These are phyloP conservation scores for Dolichopus griseipennis DNA, from an alignment of 2,888 invertebrate genomes.

Conservation along the genomic window DNA sequence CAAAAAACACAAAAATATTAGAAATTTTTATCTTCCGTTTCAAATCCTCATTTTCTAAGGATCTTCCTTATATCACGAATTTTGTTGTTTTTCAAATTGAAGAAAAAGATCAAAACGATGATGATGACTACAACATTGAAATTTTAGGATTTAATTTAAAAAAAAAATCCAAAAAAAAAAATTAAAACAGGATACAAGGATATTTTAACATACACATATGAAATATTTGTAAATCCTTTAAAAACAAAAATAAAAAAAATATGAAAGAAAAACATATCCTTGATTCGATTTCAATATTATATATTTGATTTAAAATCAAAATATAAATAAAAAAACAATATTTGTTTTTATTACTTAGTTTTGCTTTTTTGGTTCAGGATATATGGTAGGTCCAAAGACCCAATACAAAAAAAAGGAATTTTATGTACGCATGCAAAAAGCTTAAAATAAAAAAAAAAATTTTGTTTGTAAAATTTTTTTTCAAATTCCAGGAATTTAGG, in stretches of 20 bases:
- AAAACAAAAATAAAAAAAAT: not conserved
- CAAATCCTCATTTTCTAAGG: not conserved
- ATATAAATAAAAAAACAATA: not conserved
- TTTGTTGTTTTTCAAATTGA: not conserved
- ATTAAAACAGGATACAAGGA: not conserved
- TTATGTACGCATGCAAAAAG: not conserved
- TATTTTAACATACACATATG: too few relatives aligned
- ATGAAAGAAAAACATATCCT: not conserved
- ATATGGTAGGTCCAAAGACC: too few relatives aligned
- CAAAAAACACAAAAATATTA: not conserved
- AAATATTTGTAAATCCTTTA: too few relatives aligned
- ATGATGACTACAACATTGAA: not conserved
- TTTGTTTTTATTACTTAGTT: too few relatives aligned
- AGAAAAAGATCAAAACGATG: not conserved
- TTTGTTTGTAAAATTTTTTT: not conserved
- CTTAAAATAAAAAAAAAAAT: not conserved
- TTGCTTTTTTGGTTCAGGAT: too few relatives aligned
- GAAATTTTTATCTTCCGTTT: not conserved
- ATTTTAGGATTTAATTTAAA: not conserved
- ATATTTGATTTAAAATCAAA: slow-evolving; percentile 3
- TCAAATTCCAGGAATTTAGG: not conserved
- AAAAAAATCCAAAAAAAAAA: not conserved
- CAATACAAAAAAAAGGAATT: too few relatives aligned
- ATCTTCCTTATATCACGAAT: not conserved
- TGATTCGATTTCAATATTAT: not conserved